phyloP scores from a whole-genome alignment of 2,113 vertebrate genomes.

The Mionectes macconnelli region DNA sequence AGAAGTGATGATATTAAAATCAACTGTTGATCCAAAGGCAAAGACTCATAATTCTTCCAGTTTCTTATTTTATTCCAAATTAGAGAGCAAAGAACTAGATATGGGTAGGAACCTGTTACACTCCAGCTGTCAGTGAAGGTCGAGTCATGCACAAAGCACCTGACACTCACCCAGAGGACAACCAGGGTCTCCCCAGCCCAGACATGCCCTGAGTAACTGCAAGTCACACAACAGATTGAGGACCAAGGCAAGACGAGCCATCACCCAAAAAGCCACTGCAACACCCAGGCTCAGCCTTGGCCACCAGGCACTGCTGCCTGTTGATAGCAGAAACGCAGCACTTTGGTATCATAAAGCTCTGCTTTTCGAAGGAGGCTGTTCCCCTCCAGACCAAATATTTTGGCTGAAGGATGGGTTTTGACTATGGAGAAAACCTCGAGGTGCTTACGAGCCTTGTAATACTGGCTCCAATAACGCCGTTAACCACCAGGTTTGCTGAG shows the following conservation, averaged over 20 bases:
- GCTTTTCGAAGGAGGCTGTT: neutral
- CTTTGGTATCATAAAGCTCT: neutral
- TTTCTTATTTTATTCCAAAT: neutral
- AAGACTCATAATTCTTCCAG: neutral
- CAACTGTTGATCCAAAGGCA: neutral
- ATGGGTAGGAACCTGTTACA: neutral
- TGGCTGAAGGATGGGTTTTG: neutral
- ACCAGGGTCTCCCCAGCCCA: neutral
- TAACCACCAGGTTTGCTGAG: neutral
- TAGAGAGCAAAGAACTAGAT: neutral
- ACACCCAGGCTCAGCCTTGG: neutral
- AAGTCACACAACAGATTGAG: accelerated
- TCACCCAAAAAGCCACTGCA: neutral
- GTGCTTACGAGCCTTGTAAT: neutral
- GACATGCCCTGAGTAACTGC: too few species aligned
- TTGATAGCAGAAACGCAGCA: neutral
- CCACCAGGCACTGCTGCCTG: neutral
- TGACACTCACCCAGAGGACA: neutral
- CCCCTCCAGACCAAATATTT: neutral
- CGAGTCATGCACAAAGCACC: neutral
- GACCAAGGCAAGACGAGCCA: neutral
- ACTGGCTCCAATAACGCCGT: neutral
- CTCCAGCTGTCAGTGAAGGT: neutral
- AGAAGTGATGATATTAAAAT: neutral
- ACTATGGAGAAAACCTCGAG: neutral